These are phyloP conservation scores for Rhincodon typus DNA, from an alignment of 2,797 vertebrate genomes.

Conservation along the genomic window DNA sequence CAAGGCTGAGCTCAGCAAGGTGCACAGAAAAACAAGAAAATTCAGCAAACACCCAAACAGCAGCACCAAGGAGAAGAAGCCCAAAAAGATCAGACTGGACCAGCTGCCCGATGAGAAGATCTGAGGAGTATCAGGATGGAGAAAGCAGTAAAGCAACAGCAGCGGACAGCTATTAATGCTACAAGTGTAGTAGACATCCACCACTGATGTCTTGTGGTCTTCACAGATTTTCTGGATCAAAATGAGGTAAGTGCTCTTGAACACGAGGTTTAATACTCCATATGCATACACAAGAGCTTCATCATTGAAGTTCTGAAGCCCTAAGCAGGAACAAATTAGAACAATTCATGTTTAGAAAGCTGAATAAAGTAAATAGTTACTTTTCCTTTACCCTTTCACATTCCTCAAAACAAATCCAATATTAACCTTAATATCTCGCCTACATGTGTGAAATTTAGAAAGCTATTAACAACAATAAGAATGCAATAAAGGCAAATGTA, in stretches of 20 bases:
- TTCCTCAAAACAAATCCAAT: background rate
- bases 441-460: too few relatives aligned
- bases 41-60: slow-evolving; percentile 55
- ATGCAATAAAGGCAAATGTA: background rate
- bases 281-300: slow-evolving; percentile 59
- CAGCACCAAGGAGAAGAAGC: slow-evolving; percentile 59
- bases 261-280: slow-evolving; percentile 57
- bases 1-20: slow-evolving; percentile 54
- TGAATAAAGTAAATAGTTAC: background rate
- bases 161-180: slow-evolving; percentile 58
- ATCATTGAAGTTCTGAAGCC: slow-evolving; percentile 43
- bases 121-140: slow-evolving; percentile 56
- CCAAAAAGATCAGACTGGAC: slow-evolving; percentile 61
- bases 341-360: background rate
- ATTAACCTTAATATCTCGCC: too few relatives aligned
- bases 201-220: slow-evolving; percentile 46
- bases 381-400: background rate
- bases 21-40: slow-evolving; percentile 48
- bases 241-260: slow-evolving; percentile 57
- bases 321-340: slow-evolving; percentile 46
- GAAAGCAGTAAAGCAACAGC: slow-evolving; percentile 59
- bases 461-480: too few relatives aligned
- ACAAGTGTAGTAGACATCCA: slow-evolving; percentile 60
- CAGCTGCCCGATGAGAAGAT: slow-evolving; percentile 56
- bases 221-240: slow-evolving; percentile 58